Percentiles rank a stretch among this genome's conserved stretches.
Evolutionary conservation across 1,140 invertebrate genomes (phyloP).

Genomic region (Calosoma granatense): DNA sequence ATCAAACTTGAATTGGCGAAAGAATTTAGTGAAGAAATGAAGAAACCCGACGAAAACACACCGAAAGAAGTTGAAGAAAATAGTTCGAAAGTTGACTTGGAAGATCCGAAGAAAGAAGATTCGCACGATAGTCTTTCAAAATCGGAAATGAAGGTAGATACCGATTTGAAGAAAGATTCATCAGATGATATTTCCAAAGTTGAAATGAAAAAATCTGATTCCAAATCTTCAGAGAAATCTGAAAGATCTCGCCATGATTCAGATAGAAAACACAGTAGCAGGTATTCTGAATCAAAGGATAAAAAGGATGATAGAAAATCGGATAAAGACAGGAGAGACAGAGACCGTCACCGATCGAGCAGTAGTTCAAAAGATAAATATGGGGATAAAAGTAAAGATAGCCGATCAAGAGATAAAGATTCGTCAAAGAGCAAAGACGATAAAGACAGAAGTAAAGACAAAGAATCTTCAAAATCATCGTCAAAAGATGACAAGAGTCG

Average conservation of each 20-base stretch:
- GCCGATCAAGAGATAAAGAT: constrained; percentile 10
- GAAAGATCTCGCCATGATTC: constrained; percentile 18
- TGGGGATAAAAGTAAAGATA: constrained; percentile 25
- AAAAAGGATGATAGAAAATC: constrained; percentile 19
- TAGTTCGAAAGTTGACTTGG: constrained; percentile 32
- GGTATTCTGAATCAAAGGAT: constrained; percentile 9
- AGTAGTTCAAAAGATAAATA: constrained; percentile 25
- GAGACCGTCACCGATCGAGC: constrained; percentile 31
- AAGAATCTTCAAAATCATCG: too few relatives aligned
- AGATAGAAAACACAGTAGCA: constrained; percentile 9
- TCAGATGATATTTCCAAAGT: too few relatives aligned
- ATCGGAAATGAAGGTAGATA: not conserved
- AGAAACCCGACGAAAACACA: not conserved
- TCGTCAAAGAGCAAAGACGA: constrained; percentile 23
- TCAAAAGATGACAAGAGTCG: constrained; percentile 21
- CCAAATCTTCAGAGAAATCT: too few relatives aligned
- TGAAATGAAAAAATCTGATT: constrained; percentile 33
- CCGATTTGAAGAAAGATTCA: constrained; percentile 9
- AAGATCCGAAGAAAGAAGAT: constrained; percentile 32
- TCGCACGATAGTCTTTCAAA: constrained; percentile 20
- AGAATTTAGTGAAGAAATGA: not conserved
- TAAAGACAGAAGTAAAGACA: constrained; percentile 38
- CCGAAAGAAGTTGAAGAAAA: constrained; percentile 21
- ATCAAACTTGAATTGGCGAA: too few relatives aligned
- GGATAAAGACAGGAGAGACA: constrained; percentile 33